These are phyloP conservation scores for Agriopis leucophaearia DNA, from an alignment of 2,888 invertebrate species.

Conservation along the genomic window DNA sequence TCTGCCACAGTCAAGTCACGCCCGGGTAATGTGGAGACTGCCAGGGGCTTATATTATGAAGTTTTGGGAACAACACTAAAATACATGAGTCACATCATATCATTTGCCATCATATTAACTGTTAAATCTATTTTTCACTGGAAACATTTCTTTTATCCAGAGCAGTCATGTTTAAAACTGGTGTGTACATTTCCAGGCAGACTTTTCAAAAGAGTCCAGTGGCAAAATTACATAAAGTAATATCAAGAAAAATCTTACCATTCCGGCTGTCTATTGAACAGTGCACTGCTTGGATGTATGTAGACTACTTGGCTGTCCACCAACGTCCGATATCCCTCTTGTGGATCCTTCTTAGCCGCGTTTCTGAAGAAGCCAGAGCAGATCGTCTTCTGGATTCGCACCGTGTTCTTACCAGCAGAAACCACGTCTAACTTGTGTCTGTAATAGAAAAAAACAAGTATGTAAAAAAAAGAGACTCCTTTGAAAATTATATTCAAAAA, in stretches of 20 bases:
- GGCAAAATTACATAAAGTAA: not conserved
- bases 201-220: too few species aligned
- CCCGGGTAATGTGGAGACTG: too few species aligned
- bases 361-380: slow-evolving; percentile 99
- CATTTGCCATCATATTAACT: too few species aligned
- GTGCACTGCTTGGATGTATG: slow-evolving; percentile 98
- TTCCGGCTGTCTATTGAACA: slow-evolving; percentile 99
- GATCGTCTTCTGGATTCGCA: slow-evolving; percentile 98
- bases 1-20: too few species aligned
- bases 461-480: not conserved
- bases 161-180: too few species aligned
- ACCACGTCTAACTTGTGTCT: slow-evolving; percentile 98
- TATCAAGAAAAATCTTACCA: slow-evolving; percentile 88
- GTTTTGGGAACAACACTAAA: too few species aligned
- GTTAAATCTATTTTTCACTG: too few species aligned
- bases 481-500: too few species aligned
- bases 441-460: slow-evolving; percentile 27
- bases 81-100: too few species aligned
- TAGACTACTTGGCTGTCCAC: slow-evolving; percentile 99
- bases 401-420: slow-evolving; percentile 98
- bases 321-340: slow-evolving; percentile 98
- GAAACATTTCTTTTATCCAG: too few species aligned
- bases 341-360: slow-evolving; percentile 99
- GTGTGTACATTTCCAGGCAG: too few species aligned
- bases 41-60: too few species aligned